phyloP scores from a whole-genome alignment of 2,113 vertebrate genomes.

The Stegostoma tigrinum region DNA sequence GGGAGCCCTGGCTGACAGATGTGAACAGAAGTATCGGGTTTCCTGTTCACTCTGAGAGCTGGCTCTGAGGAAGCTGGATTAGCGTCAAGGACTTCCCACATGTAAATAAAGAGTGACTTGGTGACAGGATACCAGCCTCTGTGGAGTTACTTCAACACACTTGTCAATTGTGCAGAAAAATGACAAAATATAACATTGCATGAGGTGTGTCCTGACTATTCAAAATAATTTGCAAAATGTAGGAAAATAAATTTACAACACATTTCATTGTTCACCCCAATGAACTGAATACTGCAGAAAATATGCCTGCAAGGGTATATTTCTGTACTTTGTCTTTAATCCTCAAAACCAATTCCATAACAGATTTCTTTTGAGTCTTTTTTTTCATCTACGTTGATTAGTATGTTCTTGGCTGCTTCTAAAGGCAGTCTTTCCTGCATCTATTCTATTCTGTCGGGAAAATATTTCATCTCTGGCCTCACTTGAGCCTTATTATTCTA shows the following conservation, averaged over 20 bases:
- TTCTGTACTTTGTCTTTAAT: not conserved
- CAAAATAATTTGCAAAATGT: not conserved
- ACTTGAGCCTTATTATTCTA: not conserved
- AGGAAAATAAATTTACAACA: not conserved
- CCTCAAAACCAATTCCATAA: not conserved
- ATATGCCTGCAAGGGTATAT: not conserved
- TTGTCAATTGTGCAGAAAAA: not conserved
- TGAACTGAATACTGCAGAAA: not conserved
- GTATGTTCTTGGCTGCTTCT: not conserved
- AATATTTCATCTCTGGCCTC: not conserved
- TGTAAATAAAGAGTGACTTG: no score
- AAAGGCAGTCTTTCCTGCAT: conserved; percentile 6
- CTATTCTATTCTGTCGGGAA: not conserved
- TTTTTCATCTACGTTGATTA: not conserved
- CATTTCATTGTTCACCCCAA: not conserved
- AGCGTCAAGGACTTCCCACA: no score
- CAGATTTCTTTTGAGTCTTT: not conserved
- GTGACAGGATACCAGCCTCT: no score
- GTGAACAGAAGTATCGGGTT: no score
- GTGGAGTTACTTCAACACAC: not conserved
- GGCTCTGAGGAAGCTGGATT: no score
- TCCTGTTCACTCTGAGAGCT: no score
- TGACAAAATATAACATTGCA: not conserved
- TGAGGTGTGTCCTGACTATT: not conserved
- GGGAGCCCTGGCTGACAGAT: no score